Conservation (phyloP, 2,888 invertebrate species). For the Ceramica pisi region DNA sequence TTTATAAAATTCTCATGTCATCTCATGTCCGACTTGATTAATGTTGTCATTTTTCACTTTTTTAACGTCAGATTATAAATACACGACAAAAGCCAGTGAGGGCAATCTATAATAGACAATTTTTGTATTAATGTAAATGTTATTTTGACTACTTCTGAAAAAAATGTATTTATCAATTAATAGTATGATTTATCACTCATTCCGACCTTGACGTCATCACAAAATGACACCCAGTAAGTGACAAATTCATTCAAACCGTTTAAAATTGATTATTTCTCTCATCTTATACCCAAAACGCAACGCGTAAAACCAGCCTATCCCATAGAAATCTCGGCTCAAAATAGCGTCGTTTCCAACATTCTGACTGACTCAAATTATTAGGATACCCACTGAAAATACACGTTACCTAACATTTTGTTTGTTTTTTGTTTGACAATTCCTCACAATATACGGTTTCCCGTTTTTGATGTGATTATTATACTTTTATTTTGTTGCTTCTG, state of each 20-base stretch:
- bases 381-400: slow-evolving; percentile 68
- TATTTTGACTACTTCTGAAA: too few species aligned
- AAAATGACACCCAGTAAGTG: background rate
- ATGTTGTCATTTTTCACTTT: too few species aligned
- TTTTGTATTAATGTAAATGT: too few species aligned
- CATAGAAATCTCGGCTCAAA: slow-evolving; percentile 68
- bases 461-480: slow-evolving; percentile 58
- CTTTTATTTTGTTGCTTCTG: slow-evolving; percentile 38
- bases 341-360: slow-evolving; percentile 74
- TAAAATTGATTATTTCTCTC: background rate
- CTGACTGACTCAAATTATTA: slow-evolving; percentile 71
- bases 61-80: too few species aligned
- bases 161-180: too few species aligned
- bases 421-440: slow-evolving; percentile 61
- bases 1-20: too few species aligned
- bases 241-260: too few species aligned
- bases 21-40: too few species aligned
- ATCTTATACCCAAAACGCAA: slow-evolving; percentile 1
- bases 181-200: background rate
- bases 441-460: slow-evolving; percentile 54
- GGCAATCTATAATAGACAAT: too few species aligned
- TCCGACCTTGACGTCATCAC: background rate
- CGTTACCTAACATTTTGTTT: slow-evolving; percentile 59
- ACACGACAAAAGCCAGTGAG: too few species aligned
- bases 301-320: slow-evolving; percentile 55